These are phyloP conservation scores for Pterobdella sp. DNA, from an alignment of 2,888 invertebrate species.

Conservation along the genomic window DNA sequence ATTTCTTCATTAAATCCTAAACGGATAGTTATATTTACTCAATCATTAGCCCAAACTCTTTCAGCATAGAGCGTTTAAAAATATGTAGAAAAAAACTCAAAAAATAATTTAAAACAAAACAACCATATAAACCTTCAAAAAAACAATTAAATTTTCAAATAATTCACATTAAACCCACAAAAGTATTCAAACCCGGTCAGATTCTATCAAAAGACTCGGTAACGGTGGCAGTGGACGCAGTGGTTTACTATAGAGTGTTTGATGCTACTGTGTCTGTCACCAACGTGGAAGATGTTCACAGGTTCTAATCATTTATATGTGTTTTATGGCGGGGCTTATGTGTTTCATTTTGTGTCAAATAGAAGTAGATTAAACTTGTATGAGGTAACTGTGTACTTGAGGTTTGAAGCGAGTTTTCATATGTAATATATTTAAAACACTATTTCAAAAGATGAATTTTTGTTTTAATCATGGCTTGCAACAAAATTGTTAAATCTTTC, in stretches of 20 bases:
- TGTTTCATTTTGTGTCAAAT: too few relatives aligned
- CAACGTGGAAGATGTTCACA: slow-evolving; percentile 45
- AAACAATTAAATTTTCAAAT: not conserved
- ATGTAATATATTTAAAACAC: too few relatives aligned
- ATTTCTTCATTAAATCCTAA: too few relatives aligned
- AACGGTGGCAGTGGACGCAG: slow-evolving; percentile 43
- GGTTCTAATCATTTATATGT: slow-evolving; percentile 34
- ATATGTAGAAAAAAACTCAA: too few relatives aligned
- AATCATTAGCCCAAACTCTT: too few relatives aligned
- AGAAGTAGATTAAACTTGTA: not conserved
- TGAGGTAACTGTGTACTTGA: not conserved
- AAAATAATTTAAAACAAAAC: not conserved
- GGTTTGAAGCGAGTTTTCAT: too few relatives aligned
- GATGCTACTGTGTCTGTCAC: slow-evolving; percentile 42
- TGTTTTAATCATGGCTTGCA: too few relatives aligned
- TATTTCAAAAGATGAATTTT: too few relatives aligned
- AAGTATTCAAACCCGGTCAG: slow-evolving; percentile 13
- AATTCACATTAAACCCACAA: not conserved
- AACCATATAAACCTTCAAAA: not conserved
- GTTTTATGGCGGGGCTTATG: too few relatives aligned
- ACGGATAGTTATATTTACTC: too few relatives aligned
- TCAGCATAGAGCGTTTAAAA: too few relatives aligned
- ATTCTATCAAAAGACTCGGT: slow-evolving; percentile 44
- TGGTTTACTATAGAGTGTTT: slow-evolving; percentile 39
- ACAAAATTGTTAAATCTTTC: too few relatives aligned